Conservation (phyloP, 2,113 vertebrate species). For the Onychorhynchus coronatus region DNA sequence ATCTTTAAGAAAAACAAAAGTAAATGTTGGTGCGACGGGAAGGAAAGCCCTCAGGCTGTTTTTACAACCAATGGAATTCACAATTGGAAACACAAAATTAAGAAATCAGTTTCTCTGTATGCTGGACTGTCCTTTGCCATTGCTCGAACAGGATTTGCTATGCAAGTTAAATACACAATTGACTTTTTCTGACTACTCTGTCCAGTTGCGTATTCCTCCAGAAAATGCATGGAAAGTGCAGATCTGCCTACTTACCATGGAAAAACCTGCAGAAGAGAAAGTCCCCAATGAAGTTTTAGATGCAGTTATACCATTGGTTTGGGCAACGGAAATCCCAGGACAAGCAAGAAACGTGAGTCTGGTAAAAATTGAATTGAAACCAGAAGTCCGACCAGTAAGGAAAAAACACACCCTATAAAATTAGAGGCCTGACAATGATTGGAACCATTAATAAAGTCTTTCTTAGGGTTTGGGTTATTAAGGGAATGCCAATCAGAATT, state of each 20-base stretch:
- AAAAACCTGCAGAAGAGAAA: not conserved
- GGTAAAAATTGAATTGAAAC: not conserved
- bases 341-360: not conserved
- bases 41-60: not conserved
- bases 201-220: not conserved
- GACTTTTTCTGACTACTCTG: not conserved
- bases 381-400: no score
- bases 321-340: not conserved
- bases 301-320: not conserved
- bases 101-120: no score
- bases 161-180: not conserved
- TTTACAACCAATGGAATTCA: not conserved
- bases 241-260: not conserved
- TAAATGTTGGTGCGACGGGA: not conserved
- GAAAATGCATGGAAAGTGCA: not conserved
- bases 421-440: no score
- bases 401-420: no score
- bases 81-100: not conserved
- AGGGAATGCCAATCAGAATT: no score
- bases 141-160: not conserved
- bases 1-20: not conserved
- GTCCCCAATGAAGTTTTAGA: not conserved
- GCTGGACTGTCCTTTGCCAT: not conserved
- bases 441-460: no score
- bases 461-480: no score